Evolutionary conservation across 2,888 invertebrate species (phyloP), one percentile per base, ranked within the genome.

Genomic region (Sycophila texana): DNA sequence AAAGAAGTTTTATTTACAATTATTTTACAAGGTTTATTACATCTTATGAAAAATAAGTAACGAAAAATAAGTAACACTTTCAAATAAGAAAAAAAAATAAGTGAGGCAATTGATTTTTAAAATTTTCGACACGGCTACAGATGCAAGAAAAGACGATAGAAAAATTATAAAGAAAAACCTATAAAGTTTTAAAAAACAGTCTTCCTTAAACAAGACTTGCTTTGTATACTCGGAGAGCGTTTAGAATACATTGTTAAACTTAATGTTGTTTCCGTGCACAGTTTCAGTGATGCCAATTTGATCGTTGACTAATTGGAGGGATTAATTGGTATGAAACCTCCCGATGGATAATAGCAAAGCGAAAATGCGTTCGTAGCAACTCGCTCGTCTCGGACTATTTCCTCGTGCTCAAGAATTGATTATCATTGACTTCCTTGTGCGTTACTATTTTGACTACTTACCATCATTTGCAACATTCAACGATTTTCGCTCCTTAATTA

Each of bases 211-310:
- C 63, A 22, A 66, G 39, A 53, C 66, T 77, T 72, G 55, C 68
- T 77, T 73, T 68, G 68, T 78, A 39, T 68, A 68, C 26, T 65
- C 22, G 7, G 57, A 70, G 65, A 58, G 55, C 66, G 66, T 72
- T 30, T 66, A 70, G 53, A 70, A 65, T 55, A 55, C 30, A 10
- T 57, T 57, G n/a, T n/a, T n/a, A n/a, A n/a, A n/a, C n/a, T n/a
- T n/a, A n/a, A n/a, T n/a, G n/a, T n/a, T n/a, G n/a, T n/a, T n/a
- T n/a, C n/a, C n/a, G n/a, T n/a, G n/a, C n/a, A 72, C 47, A 68
- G 20, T 47, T 47, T 74, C 76, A 65, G 20, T 65, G 16, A 7
- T 7, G 1, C 7, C 39, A 39, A 39, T 30, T 71, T 20, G 76
- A 71, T 58, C 58, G 14, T 16, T 30, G 51, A 72, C 72, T 66